A percentile compares a stretch with the other conserved stretches of the same genome.
Evolutionary conservation across 2,797 vertebrate species (phyloP).

Genomic region (Trachurus trachurus): DNA sequence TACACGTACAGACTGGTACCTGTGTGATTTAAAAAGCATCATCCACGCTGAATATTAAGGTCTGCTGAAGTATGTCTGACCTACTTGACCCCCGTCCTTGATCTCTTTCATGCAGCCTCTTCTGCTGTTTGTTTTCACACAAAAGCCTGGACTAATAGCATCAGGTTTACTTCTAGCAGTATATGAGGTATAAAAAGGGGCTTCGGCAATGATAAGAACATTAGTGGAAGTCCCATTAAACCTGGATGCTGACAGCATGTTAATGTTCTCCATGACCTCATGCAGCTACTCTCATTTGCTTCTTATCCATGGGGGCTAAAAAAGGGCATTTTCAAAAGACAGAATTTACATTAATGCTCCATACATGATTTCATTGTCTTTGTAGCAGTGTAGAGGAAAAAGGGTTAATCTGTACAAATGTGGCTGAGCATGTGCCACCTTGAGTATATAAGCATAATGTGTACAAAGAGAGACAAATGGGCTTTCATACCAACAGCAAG

Average conservation of each 20-base stretch:
- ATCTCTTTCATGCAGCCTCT: constrained; percentile 42
- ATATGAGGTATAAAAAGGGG: constrained; percentile 29
- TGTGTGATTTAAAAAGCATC: constrained; percentile 34
- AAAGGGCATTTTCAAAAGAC: constrained; percentile 1
- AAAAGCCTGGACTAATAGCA: constrained; percentile 22
- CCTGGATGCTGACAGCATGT: constrained; percentile 23
- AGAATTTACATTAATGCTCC: constrained; percentile 18
- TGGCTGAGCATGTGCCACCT: background rate
- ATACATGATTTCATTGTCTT: constrained; percentile 10
- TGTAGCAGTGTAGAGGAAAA: background rate
- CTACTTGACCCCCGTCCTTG: constrained; percentile 55
- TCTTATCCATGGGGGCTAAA: constrained; percentile 22
- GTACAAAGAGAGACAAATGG: constrained; percentile 49
- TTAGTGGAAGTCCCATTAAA: constrained; percentile 51
- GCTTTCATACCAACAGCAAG: constrained; percentile 57
- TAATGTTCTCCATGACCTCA: constrained; percentile 52
- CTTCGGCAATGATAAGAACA: constrained; percentile 34
- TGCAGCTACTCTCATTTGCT: constrained; percentile 49
- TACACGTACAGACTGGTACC: background rate
- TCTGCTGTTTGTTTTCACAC: constrained; percentile 18
- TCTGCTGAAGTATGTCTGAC: constrained; percentile 45
- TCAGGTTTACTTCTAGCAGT: constrained; percentile 20
- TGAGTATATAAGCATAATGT: constrained; percentile 28
- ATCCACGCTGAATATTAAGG: constrained; percentile 55
- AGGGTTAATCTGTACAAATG: constrained; percentile 4